These are phyloP conservation scores for Prionchulus punctatus DNA, from an alignment of 2,888 invertebrate species.

Conservation along the genomic window DNA sequence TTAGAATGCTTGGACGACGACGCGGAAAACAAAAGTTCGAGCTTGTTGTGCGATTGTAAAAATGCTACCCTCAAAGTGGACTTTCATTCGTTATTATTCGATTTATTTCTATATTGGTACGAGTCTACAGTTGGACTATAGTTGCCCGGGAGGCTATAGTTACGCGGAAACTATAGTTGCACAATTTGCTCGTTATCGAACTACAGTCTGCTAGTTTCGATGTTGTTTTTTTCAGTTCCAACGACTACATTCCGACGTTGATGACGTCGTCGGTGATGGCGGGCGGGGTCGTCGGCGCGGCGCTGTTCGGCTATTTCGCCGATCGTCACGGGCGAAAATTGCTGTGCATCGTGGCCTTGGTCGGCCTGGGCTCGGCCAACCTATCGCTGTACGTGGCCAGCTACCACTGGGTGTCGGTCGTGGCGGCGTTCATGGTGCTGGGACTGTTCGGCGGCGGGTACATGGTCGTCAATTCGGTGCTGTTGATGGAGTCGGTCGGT, in stretches of 20 bases:
- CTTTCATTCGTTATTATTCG: constrained; percentile 3
- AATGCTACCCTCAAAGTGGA: too few species aligned
- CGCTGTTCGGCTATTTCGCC: constrained; percentile 8
- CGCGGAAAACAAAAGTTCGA: too few species aligned
- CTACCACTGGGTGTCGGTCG: not conserved
- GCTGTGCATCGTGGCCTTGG: not conserved
- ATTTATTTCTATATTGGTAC: too few species aligned
- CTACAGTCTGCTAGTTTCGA: too few species aligned
- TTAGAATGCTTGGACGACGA: too few species aligned
- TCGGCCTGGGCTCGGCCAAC: not conserved
- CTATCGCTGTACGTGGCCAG: not conserved
- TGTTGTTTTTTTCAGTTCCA: too few species aligned
- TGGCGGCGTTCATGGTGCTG: constrained; percentile 3
- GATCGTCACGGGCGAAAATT: constrained; percentile 10
- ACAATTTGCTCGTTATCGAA: too few species aligned
- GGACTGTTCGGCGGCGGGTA: constrained; percentile 12
- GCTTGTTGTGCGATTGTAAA: too few species aligned
- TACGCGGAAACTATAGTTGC: too few species aligned
- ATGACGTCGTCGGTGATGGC: constrained; percentile 9
- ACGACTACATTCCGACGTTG: constrained; percentile 10
- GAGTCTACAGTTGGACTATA: too few species aligned
- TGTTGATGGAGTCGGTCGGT: constrained; percentile 10
- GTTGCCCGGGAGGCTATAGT: too few species aligned
- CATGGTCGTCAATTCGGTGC: constrained; percentile 12
- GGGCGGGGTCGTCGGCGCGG: constrained; percentile 13